Percentiles rank a stretch among this genome's conserved stretches.
Conservation (phyloP, 2,888 invertebrate species). For the Sthenelais limicola region DNA sequence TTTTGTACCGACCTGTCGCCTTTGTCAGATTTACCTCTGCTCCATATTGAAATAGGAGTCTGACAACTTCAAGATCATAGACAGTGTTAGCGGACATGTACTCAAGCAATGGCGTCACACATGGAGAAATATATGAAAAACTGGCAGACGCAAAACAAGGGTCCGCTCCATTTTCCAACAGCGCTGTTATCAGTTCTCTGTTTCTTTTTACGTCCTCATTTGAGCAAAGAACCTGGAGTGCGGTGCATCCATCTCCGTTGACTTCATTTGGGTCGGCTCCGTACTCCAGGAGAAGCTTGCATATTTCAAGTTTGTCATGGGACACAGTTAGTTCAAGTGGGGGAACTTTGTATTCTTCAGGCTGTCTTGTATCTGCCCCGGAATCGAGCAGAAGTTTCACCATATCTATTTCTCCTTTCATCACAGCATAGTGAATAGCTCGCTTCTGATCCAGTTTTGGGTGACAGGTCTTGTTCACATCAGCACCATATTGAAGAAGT, state of each 20-base stretch:
- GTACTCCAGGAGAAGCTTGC: constrained; percentile 69
- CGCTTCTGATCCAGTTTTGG: constrained; percentile 90
- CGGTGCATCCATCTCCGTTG: constrained; percentile 70
- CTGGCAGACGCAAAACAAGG: constrained; percentile 75
- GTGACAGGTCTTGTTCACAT: constrained; percentile 89
- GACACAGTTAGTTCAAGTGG: constrained; percentile 89
- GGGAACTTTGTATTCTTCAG: constrained; percentile 79
- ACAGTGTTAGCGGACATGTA: constrained; percentile 82
- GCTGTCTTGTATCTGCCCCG: constrained; percentile 82
- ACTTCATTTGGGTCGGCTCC: constrained; percentile 74
- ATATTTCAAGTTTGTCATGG: constrained; percentile 67
- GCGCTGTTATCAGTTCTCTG: constrained; percentile 58
- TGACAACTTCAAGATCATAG: constrained; percentile 79
- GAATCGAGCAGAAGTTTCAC: constrained; percentile 86
- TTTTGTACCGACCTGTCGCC: constrained; percentile 74
- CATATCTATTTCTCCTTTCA: constrained; percentile 81
- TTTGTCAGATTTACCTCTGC: constrained; percentile 74
- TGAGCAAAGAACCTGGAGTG: constrained; percentile 72
- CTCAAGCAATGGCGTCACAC: constrained; percentile 85
- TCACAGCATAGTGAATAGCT: constrained; percentile 89
- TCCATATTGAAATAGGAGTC: constrained; percentile 82
- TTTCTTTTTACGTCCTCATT: constrained; percentile 60
- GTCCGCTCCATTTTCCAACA: constrained; percentile 65
- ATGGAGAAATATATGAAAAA: constrained; percentile 75
- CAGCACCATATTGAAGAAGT: constrained; percentile 85